Conservation (phyloP, 2,797 vertebrate genomes). For the Molossus alvarezi region DNA sequence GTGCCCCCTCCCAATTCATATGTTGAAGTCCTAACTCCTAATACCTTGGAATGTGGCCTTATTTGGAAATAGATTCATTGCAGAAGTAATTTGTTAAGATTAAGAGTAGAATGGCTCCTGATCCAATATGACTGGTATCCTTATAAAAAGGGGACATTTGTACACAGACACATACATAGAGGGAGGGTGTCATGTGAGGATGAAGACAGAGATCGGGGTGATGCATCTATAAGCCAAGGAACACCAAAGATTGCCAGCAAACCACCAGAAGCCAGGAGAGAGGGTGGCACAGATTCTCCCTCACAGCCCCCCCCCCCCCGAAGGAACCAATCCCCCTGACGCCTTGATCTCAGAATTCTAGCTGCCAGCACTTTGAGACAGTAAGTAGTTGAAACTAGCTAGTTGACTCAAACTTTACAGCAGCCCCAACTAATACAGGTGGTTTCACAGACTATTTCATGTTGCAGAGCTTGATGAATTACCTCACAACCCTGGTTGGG, state of each 20-base stretch:
- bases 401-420: background rate
- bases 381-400: background rate
- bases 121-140: background rate
- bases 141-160: background rate
- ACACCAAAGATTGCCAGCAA: background rate
- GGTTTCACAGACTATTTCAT: background rate
- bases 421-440: background rate
- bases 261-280: background rate
- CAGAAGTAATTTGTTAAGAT: background rate
- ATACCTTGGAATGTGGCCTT: background rate
- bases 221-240: background rate
- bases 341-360: background rate
- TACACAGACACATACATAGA: background rate
- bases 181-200: background rate
- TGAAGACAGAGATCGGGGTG: background rate
- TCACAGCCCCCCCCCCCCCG: background rate
- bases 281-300: background rate
- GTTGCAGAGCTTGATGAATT: background rate
- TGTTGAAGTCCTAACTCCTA: background rate
- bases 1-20: background rate
- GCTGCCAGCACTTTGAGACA: background rate
- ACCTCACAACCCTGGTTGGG: background rate
- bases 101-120: background rate
- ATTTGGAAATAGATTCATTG: background rate
- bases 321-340: background rate